Evolutionary conservation across 2,888 invertebrate genomes (phyloP).

Genomic region (Drosophila prolongata): DNA sequence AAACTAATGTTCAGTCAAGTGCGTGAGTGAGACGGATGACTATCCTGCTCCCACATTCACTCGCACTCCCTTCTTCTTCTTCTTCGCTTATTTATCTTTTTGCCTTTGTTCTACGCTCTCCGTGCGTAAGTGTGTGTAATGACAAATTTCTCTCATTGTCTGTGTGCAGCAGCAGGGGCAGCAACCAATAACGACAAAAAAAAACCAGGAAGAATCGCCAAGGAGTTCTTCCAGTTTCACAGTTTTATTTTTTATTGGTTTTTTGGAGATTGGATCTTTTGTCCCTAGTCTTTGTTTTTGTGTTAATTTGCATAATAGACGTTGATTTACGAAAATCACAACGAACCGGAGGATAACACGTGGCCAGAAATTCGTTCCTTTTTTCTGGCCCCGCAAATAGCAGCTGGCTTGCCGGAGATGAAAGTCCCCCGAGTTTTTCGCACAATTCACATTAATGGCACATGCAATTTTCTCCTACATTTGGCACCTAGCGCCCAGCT

Average conservation of each 20-base stretch:
- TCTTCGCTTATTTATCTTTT: conserved; percentile 28
- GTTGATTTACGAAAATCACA: conserved; percentile 11
- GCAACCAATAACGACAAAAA: conserved; percentile 28
- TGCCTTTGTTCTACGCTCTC: conserved; percentile 27
- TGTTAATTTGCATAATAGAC: conserved; percentile 27
- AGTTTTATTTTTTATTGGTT: conserved; percentile 49
- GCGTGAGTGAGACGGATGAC: conserved; percentile 57
- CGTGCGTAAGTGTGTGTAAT: conserved; percentile 50
- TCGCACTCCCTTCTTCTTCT: conserved; percentile 26
- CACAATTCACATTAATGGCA: conserved; percentile 38
- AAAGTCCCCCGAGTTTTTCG: conserved; percentile 17
- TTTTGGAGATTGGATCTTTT: conserved; percentile 70
- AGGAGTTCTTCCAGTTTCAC: conserved; percentile 50
- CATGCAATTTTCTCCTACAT: conserved; percentile 40
- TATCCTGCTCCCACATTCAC: conserved; percentile 16
- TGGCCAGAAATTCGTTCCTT: conserved; percentile 21
- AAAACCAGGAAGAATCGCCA: conserved; percentile 14
- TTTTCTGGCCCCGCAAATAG: conserved; percentile 19
- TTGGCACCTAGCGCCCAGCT: conserved; percentile 25
- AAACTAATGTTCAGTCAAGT: conserved; percentile 73
- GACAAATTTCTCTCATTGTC: conserved; percentile 63
- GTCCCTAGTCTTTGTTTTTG: conserved; percentile 32
- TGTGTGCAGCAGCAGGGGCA: conserved; percentile 36
- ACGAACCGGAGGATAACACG: conserved; percentile 21
- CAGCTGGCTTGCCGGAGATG: conserved; percentile 8